Evolutionary conservation across 2,113 vertebrate genomes (phyloP).

Genomic region (Propithecus coquereli): DNA sequence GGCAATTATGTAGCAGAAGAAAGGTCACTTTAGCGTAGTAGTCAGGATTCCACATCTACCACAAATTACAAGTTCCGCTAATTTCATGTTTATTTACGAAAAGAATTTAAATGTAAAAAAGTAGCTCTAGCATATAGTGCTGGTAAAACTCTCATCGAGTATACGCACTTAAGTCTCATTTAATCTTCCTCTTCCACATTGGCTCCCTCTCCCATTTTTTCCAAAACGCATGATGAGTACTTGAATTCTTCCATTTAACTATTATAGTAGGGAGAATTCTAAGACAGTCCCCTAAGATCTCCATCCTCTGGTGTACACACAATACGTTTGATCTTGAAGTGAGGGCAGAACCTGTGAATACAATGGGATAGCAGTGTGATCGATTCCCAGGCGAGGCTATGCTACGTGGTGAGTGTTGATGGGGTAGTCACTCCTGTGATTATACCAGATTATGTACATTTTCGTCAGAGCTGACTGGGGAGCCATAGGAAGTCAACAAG

Average conservation of each 20-base stretch:
- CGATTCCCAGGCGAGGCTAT: not conserved
- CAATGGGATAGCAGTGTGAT: not conserved
- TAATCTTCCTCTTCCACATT: not conserved
- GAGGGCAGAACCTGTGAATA: not conserved
- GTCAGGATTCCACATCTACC: not conserved
- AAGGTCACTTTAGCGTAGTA: not conserved
- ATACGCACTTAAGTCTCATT: not conserved
- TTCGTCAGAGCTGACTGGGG: not conserved
- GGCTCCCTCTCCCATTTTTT: not conserved
- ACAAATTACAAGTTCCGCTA: not conserved
- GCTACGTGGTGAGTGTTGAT: not conserved
- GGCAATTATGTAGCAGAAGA: not conserved
- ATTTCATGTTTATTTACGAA: slow-evolving; percentile 34
- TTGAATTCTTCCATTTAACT: not conserved
- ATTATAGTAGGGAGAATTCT: not conserved
- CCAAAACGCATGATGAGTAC: not conserved
- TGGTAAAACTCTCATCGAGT: not conserved
- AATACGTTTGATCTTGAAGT: not conserved
- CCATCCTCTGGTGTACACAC: rapidly evolving
- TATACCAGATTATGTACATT: not conserved
- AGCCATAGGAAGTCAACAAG: not conserved
- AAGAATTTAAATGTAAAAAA: not conserved
- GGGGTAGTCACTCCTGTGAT: too few relatives aligned
- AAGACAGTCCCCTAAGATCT: not conserved
- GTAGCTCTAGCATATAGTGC: not conserved